Base-by-base conservation (phyloP, 2,888 invertebrate genomes). In the Parnassius glacialis region DNA sequence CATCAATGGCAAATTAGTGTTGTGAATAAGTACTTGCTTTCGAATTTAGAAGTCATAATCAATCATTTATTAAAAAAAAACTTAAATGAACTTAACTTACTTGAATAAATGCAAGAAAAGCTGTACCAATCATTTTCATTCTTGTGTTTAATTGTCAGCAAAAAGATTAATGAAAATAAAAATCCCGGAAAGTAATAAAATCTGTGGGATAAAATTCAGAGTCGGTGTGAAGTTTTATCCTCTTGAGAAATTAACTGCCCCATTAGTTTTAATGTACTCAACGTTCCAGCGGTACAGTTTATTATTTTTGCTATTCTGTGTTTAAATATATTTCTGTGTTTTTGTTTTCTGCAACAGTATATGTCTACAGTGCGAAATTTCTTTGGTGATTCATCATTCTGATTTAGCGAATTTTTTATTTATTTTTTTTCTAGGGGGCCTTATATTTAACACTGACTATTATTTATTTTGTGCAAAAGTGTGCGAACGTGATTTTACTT, bases 251-350 rank as follows among this genome's bases (percentile, higher is more conserved):
- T 90, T 90, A 90, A 87, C 84, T 79, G 86, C 84, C 85, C 90
- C 90, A 90, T 90, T 90, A 90, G 87, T 90, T 90, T 90, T 89
- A 90, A 90, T 90, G 88, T 86, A 86, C 86, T 84, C 79, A 82
- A 76, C 82, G 77, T 78, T 78, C 79, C 76, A 75, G 79, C 75
- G 76, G 71, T 62, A 74, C 74, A 76, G 74, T 85, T 84, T 84
- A 85, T 87, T 87, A 85, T 88, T 85, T 81, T 25, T 76, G 75
- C 79, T 82, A 77, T 83, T 78, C 79, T 80, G 79, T 72, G 80
- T 79, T 51, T 51, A 58, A 58, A 45, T 58, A 12, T 52, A 20
- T 52, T 58, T 12, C 16, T 52, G 43, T 50, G 13, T 51, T 43
- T 45, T 25, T 54, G 9, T 54, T 54, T 44, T 44, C 12, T 11